Percentiles rank a stretch among this genome's conserved stretches.
Evolutionary conservation across 2,113 vertebrate genomes (phyloP).

Genomic region (Vulpes ferrilata): DNA sequence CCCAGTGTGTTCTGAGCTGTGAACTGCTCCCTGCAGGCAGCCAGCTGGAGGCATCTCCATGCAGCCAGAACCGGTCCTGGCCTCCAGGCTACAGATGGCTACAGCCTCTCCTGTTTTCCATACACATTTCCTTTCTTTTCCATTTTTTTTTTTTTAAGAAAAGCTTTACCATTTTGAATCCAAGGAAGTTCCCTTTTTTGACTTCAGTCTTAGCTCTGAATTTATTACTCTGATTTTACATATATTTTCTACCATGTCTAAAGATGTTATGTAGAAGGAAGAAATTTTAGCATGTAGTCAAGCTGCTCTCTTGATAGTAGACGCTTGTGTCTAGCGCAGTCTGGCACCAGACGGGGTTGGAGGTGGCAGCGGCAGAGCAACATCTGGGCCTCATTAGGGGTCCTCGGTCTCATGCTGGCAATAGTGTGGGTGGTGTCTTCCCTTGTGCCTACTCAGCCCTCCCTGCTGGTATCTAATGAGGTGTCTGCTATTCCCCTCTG

Average conservation of each 20-base stretch:
- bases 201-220: not conserved
- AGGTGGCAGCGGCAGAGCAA: not conserved
- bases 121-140: not conserved
- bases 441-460: not conserved
- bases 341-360: not conserved
- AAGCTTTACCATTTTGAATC: not conserved
- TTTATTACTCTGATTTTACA: not conserved
- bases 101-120: not conserved
- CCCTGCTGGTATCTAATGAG: not conserved
- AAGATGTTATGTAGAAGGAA: not conserved
- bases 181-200: not conserved
- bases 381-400: not conserved
- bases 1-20: not conserved
- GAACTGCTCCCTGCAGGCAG: not conserved
- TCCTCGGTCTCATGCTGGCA: not conserved
- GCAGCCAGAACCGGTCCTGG: no score
- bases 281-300: not conserved
- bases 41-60: not conserved
- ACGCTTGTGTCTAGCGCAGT: not conserved
- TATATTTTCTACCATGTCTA: not conserved
- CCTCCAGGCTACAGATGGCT: not conserved
- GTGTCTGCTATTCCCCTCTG: not conserved
- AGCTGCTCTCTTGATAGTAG: not conserved
- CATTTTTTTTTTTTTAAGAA: not conserved
- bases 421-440: not conserved